Conservation (phyloP, 2,888 invertebrate genomes). For the Leucoma salicis region DNA sequence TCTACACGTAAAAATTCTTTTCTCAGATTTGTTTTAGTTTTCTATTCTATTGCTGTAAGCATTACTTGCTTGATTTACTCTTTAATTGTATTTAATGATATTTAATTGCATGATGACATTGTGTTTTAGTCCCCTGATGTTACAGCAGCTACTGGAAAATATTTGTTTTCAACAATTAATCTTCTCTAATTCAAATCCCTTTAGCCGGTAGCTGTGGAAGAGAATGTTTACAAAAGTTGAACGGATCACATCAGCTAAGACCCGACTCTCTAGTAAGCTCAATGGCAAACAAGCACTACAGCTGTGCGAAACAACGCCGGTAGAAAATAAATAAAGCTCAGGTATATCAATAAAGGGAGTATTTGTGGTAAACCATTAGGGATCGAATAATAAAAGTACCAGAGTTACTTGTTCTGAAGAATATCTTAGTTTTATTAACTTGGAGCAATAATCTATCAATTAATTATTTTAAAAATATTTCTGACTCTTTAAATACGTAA, state of each 20-base stretch:
- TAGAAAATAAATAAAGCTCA: slow-evolving; percentile 65
- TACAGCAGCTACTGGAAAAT: too few relatives aligned
- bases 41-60: too few relatives aligned
- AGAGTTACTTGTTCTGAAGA: slow-evolving; percentile 3
- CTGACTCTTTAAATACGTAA: too few relatives aligned
- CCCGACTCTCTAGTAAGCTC: slow-evolving; percentile 56
- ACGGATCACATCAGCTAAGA: slow-evolving; percentile 46
- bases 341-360: slow-evolving; percentile 66
- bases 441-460: too few relatives aligned
- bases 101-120: too few relatives aligned
- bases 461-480: too few relatives aligned
- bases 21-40: too few relatives aligned
- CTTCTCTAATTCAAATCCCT: slow-evolving; percentile 23
- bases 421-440: too few relatives aligned
- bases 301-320: slow-evolving; percentile 59
- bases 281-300: slow-evolving; percentile 64
- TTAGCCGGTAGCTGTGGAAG: slow-evolving; percentile 23
- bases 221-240: slow-evolving; percentile 45
- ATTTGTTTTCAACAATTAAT: slow-evolving; percentile 18
- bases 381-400: slow-evolving; percentile 59
- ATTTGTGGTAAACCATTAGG: slow-evolving; percentile 71
- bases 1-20: too few relatives aligned
- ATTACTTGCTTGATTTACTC: too few relatives aligned
- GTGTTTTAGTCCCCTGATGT: too few relatives aligned
- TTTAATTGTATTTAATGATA: too few relatives aligned